Evolutionary conservation across 2,113 vertebrate species (phyloP).

Genomic region (Phalacrocorax aristotelis): DNA sequence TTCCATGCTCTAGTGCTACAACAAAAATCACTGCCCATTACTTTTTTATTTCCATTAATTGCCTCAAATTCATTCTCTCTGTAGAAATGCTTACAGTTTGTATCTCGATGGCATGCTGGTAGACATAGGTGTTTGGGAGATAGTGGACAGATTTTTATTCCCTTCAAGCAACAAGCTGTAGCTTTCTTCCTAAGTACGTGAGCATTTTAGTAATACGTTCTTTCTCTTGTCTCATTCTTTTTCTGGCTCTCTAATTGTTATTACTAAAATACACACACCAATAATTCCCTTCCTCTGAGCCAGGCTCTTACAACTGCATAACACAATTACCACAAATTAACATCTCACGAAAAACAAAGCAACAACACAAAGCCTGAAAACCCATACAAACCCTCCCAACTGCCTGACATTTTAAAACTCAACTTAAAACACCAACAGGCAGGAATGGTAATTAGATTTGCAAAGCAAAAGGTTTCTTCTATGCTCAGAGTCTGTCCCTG

Average conservation of each 20-base stretch:
- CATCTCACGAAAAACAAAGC: constrained; percentile 27
- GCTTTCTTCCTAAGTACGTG: neutral
- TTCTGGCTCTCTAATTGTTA: neutral
- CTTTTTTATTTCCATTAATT: neutral
- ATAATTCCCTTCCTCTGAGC: constrained; percentile 21
- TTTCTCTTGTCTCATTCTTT: neutral
- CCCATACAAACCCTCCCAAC: neutral
- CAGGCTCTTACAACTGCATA: neutral
- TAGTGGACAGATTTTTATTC: neutral
- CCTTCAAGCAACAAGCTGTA: neutral
- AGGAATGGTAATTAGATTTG: neutral
- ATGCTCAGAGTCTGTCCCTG: neutral
- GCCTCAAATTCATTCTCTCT: neutral
- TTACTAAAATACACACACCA: constrained; percentile 34
- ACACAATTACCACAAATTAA: constrained; percentile 53
- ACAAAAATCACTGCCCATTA: neutral
- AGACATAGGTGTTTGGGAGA: neutral
- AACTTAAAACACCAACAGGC: neutral
- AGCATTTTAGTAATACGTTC: constrained; percentile 8
- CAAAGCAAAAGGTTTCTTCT: neutral
- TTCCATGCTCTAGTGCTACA: neutral
- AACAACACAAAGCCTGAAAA: neutral
- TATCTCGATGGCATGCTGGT: neutral
- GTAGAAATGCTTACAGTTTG: neutral
- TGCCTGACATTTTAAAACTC: neutral